A percentile compares a stretch with the other conserved stretches of the same genome.
These are phyloP conservation scores for Tenodera sinensis DNA, from an alignment of 2,888 invertebrate species.

Conservation along the genomic window DNA sequence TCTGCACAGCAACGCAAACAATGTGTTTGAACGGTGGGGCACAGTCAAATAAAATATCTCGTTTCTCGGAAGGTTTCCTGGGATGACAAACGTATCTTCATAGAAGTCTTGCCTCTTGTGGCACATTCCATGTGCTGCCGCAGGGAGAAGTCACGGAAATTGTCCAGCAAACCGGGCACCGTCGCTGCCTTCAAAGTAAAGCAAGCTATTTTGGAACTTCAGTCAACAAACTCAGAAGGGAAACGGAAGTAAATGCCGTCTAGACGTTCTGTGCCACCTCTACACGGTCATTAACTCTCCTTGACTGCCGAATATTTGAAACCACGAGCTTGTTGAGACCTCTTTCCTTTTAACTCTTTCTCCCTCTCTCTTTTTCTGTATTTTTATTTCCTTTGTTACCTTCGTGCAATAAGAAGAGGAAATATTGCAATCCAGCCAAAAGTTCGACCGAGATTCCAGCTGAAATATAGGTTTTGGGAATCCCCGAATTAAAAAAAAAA, in stretches of 20 bases:
- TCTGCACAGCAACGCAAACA: neutral
- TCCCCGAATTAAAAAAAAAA: no score
- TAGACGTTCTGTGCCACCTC: neutral
- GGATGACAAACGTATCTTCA: neutral
- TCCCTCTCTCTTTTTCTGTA: no score
- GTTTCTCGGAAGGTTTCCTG: neutral
- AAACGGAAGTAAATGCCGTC: neutral
- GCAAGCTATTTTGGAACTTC: neutral
- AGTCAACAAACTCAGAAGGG: neutral
- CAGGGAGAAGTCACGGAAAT: neutral
- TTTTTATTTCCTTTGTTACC: no score
- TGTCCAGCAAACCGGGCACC: neutral
- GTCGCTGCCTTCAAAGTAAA: neutral
- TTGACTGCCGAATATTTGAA: neutral
- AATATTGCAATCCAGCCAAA: no score
- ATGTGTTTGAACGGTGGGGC: neutral
- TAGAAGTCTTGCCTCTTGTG: neutral
- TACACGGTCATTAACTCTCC: neutral
- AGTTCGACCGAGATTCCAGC: no score
- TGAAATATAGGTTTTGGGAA: no score
- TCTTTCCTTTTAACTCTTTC: no score
- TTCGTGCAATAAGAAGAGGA: no score
- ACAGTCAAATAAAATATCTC: neutral
- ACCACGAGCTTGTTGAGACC: no score
- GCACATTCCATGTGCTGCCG: neutral